These are phyloP conservation scores for Hylia prasina DNA, from an alignment of 2,113 vertebrate species.

Conservation along the genomic window DNA sequence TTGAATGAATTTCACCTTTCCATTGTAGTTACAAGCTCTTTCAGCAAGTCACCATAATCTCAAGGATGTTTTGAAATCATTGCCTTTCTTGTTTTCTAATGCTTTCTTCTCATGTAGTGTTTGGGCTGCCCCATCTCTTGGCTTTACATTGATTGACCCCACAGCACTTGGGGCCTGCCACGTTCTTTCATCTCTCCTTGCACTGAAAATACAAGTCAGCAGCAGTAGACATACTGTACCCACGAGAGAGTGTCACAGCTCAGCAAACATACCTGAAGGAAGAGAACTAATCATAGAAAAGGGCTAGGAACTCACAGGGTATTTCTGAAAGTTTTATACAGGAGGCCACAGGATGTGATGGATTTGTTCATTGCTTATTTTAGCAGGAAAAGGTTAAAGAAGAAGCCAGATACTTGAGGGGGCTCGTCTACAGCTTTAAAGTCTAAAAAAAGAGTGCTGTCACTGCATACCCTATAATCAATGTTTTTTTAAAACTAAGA, in stretches of 20 bases:
- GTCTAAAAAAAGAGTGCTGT: neutral
- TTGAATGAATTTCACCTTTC: neutral
- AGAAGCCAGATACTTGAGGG: neutral
- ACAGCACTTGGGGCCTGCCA: neutral
- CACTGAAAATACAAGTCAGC: neutral
- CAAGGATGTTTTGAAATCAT: neutral
- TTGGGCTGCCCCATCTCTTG: neutral
- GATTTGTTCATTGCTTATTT: neutral
- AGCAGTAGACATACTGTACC: neutral
- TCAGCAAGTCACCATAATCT: neutral
- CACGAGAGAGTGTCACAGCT: neutral
- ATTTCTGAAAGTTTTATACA: neutral
- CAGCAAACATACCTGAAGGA: neutral
- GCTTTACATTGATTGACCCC: rapidly evolving
- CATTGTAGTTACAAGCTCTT: neutral
- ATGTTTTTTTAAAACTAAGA: conserved; percentile 19
- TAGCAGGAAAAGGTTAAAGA: neutral
- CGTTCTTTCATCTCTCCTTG: neutral
- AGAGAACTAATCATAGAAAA: neutral
- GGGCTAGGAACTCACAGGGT: neutral
- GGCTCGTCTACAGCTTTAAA: neutral
- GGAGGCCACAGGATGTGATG: rapidly evolving
- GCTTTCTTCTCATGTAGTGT: neutral
- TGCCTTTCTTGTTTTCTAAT: neutral
- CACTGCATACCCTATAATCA: neutral